Conservation (phyloP, 2,797 vertebrate species). For the Melanotaenia maccullochi region DNA sequence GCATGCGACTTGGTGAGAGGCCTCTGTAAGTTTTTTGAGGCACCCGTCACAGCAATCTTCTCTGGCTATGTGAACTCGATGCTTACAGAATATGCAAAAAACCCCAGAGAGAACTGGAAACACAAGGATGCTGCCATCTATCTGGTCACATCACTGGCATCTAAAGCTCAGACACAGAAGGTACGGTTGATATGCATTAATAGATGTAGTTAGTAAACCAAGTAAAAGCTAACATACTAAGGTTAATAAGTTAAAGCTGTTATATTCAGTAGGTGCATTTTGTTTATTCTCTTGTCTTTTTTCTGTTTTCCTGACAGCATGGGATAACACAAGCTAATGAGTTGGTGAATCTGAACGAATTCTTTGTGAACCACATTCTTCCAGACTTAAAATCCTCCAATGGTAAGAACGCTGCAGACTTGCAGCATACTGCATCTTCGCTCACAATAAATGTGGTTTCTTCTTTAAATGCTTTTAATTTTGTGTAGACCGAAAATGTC, state of each 20-base stretch:
- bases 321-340: slow-evolving; percentile 99
- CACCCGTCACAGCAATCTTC: slow-evolving; percentile 97
- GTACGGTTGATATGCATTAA: slow-evolving; percentile 66
- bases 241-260: too few species aligned
- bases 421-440: not conserved
- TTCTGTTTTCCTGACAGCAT: slow-evolving; percentile 82
- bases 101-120: slow-evolving; percentile 95
- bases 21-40: slow-evolving; percentile 97
- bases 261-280: not conserved
- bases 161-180: slow-evolving; percentile 99
- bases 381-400: slow-evolving; percentile 93
- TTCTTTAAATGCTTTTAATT: not conserved
- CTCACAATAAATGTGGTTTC: not conserved
- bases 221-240: too few species aligned
- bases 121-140: slow-evolving; percentile 99
- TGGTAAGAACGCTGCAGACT: slow-evolving; percentile 77
- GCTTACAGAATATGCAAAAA: slow-evolving; percentile 94
- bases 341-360: slow-evolving; percentile 95
- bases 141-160: slow-evolving; percentile 96
- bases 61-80: slow-evolving; percentile 98
- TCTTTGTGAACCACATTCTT: slow-evolving; percentile 97
- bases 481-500: too few species aligned
- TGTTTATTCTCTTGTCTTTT: not conserved
- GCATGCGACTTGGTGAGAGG: slow-evolving; percentile 97
- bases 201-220: too few species aligned